Conservation (phyloP, 1,140 invertebrate genomes). For the Batillaria attramentaria region DNA sequence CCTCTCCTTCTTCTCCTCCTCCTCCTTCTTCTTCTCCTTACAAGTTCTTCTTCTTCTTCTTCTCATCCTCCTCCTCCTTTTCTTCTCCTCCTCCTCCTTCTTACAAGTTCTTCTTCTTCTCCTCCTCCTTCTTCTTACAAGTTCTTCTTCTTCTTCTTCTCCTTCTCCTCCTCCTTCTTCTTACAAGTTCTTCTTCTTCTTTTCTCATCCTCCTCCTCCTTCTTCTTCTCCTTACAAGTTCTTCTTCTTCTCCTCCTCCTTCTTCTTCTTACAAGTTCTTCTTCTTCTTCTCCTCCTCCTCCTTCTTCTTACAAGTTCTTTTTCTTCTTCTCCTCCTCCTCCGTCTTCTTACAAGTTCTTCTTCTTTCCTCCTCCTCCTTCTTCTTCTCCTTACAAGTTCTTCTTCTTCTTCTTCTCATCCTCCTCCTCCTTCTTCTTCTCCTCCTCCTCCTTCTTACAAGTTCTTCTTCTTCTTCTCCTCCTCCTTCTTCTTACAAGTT, state of each 20-base stretch:
- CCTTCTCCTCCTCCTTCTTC: constrained; percentile 24
- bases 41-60: not conserved
- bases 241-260: not conserved
- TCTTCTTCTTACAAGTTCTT: not conserved
- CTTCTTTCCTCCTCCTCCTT: not conserved
- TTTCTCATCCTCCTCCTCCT: not conserved
- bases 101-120: not conserved
- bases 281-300: not conserved
- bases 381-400: not conserved
- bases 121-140: constrained; percentile 1
- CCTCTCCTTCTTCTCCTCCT: not conserved
- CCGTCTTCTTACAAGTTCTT: not conserved
- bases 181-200: not conserved
- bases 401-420: not conserved
- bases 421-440: not conserved
- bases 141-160: constrained; percentile 9
- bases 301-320: not conserved
- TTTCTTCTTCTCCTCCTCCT: not conserved
- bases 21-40: not conserved
- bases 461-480: not conserved
- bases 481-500: not conserved
- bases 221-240: not conserved
- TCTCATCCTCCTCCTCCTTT: constrained; percentile 10
- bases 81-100: not conserved
- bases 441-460: not conserved